A percentile compares a stretch with the other conserved stretches of the same genome.
phyloP scores from a whole-genome alignment of 2,113 vertebrate genomes.

The Athene noctua region DNA sequence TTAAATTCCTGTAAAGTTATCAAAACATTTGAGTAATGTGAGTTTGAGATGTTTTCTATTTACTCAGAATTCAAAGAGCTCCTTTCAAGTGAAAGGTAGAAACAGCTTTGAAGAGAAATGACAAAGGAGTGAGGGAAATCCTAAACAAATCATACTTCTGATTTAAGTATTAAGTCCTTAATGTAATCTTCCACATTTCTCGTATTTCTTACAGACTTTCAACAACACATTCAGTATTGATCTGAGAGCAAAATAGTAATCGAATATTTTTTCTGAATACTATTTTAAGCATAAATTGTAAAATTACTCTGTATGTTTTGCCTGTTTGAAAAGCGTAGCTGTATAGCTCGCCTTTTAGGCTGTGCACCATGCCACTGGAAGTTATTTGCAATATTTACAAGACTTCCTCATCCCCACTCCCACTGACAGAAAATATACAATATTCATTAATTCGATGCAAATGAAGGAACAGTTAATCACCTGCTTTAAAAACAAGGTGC shows the following conservation, averaged over 20 bases:
- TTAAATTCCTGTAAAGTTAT: conserved; percentile 42
- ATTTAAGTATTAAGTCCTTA: conserved; percentile 13
- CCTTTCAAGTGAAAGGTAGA: conserved; percentile 52
- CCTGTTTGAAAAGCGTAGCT: background rate
- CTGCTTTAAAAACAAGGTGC: background rate
- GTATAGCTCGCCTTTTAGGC: background rate
- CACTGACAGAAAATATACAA: background rate
- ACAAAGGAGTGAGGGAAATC: conserved; percentile 22
- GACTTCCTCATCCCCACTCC: background rate
- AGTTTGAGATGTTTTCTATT: conserved; percentile 43
- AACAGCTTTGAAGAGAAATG: conserved; percentile 57
- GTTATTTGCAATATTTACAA: background rate
- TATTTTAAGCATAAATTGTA: background rate
- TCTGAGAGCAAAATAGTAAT: background rate
- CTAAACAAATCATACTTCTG: conserved; percentile 27
- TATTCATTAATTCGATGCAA: background rate
- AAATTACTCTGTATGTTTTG: conserved; percentile 9
- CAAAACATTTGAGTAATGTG: conserved; percentile 38
- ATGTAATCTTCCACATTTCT: background rate
- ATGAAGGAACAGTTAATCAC: background rate
- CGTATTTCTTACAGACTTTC: background rate
- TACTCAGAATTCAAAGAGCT: conserved; percentile 44
- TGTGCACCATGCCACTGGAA: background rate
- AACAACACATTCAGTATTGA: background rate
- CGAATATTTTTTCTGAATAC: background rate